Base-by-base conservation (phyloP, 2,888 invertebrate genomes). In the Meiosimyza decipiens region DNA sequence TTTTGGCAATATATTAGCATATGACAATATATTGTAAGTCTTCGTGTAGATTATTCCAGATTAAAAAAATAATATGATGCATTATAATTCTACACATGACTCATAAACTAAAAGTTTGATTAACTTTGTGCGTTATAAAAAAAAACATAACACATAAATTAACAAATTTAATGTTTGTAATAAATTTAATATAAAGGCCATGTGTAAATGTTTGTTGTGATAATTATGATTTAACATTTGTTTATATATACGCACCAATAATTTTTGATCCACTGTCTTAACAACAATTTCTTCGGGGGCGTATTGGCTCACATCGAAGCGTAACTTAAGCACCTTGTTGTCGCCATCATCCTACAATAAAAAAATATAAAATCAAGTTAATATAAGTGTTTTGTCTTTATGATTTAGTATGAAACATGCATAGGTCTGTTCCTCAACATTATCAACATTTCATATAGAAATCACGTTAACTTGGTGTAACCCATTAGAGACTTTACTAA, bases 221-320 rank as follows among this genome's bases (percentile, higher is more conserved):
- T 49, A 16, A 18, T 50, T 49, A 67, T 67, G 62, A 28, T 28
- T 28, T 4, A 28, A 28, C 9, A 5, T 40, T 40, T 40, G 40
- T 40, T 1, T 3, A 51, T 40, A 12, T n/a, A 70, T 70, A 88
- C 92, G 91, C 87, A 96, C 96, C 92, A 96, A 90, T 85, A 99
- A 91, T 91, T 97, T 96, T 89, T 98, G 98, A 89, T 98, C 98
- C 80, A 98, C 96, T 78, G 98, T 99, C 90, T 98, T 98, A 78
- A 99, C 98, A 85, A 97, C 96, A 86, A 98, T 97, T 90, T 99
- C 98, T 88, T 99, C 99, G 66, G 95, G 95, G 72, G 95, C 94
- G 89, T 98, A 99, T 88, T 98, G 97, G 84, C 96, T 95, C 80
- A 99, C 97, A 87, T 99, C 98, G 89, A 99, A 99, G 85, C 98